These are phyloP conservation scores for Triplophysa siluroides DNA, from an alignment of 2,113 vertebrate genomes.

Conservation along the genomic window DNA sequence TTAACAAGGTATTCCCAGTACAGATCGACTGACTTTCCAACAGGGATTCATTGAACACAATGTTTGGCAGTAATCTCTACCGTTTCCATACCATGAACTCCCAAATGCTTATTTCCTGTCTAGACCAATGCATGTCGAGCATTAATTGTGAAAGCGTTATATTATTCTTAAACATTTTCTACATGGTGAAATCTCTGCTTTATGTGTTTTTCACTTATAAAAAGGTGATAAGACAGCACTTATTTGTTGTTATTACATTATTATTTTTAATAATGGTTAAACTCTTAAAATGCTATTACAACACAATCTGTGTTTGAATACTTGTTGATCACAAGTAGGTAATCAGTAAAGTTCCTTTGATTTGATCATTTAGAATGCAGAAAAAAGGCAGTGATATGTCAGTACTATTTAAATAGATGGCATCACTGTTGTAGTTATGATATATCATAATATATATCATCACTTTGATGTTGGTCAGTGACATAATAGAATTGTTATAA, in stretches of 20 bases:
- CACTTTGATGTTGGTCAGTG: constrained; percentile 1
- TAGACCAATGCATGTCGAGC: constrained; percentile 41
- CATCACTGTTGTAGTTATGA: constrained; percentile 26
- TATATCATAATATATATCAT: constrained; percentile 35
- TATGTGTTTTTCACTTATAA: too few relatives aligned
- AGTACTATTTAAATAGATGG: constrained; percentile 47
- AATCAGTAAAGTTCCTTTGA: too few relatives aligned
- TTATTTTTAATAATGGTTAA: too few relatives aligned
- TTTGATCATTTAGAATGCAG: constrained; percentile 37
- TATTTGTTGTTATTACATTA: too few relatives aligned
- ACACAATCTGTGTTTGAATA: too few relatives aligned
- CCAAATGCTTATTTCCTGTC: constrained; percentile 41
- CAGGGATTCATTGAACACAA: constrained; percentile 5
- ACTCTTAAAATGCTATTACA: too few relatives aligned
- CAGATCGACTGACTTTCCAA: background rate
- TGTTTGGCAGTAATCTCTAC: constrained; percentile 24
- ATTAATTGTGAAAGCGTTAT: background rate
- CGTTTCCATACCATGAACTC: constrained; percentile 16
- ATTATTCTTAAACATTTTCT: constrained; percentile 5
- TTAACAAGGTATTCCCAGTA: background rate
- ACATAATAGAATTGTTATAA: constrained; percentile 19
- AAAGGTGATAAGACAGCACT: too few relatives aligned
- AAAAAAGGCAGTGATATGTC: constrained; percentile 58
- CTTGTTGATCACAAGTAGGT: too few relatives aligned
- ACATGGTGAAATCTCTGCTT: background rate